Evolutionary conservation across 2,888 invertebrate genomes (phyloP), one percentile per base, ranked within the genome.

Genomic region (Caenorhabditis drosophilae): DNA sequence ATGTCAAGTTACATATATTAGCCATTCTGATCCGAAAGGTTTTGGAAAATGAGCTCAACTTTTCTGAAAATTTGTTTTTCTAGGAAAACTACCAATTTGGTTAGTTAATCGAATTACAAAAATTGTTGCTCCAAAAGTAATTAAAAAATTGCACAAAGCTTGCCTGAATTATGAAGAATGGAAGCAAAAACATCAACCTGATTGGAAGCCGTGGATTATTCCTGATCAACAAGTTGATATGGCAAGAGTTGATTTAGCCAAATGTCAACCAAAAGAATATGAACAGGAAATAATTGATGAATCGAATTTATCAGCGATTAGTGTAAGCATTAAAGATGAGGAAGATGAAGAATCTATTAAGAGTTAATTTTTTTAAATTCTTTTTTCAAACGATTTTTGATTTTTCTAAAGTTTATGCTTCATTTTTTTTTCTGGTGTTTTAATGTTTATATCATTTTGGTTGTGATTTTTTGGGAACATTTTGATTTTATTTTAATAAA

Each of bases 11-110:
- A 91, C 91, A 22, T 94, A 93, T 84, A 89, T 93, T 31, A 91
- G 93, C 1, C 91, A 93, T 80, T 91, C 91, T 4, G 93, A 93
- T 85, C 93, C 93, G 11, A 89, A 90, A 82, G 93, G 93, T 70
- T 54, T 58, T 46, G 48, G 20, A 58, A 41, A 12, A 89, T 89
- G 42, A 20, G 44, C 42, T 12, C 11, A 16, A n/a, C 36, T 26
- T 16, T 48, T 12, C 45, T 49, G 15, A 31, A 53, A 15, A 22
- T n/a, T 50, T 48, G 31, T 26, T 26, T 15, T 57, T 70, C 23
- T 50, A 81, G 83, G 84, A 20, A 81, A 80, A 56, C 86, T 93
- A 56, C 93, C 93, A 1, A 89, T 90, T 7, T 93, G 93, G 93
- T 86, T 92, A 58, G 91, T 93, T 42, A 93, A 94, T 86, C 91